These are phyloP conservation scores for Clusia tigrina DNA, from an alignment of 2,888 invertebrate genomes.

Conservation along the genomic window DNA sequence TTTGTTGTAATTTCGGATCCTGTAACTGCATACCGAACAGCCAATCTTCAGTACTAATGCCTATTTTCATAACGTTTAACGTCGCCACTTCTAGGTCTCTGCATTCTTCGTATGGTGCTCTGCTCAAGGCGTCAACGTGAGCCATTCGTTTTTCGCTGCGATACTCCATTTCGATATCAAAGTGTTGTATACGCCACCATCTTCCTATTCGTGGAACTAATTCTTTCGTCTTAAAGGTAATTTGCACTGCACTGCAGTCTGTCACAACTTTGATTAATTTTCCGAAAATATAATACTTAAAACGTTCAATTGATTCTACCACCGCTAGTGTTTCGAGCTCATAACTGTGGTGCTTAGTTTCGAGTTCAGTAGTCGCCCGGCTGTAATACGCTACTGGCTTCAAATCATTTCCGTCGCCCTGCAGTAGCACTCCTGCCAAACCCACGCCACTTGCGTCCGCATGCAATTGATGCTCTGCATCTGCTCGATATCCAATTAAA, in stretches of 20 bases:
- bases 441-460: conserved; percentile 11
- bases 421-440: conserved; percentile 13
- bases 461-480: conserved; percentile 21
- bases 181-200: conserved; percentile 38
- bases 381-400: conserved; percentile 25
- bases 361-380: conserved; percentile 8
- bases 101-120: conserved; percentile 18
- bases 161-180: too few species aligned
- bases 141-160: conserved; percentile 26
- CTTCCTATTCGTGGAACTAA: conserved; percentile 32
- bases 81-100: conserved; percentile 18
- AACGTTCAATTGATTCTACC: conserved; percentile 29
- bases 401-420: conserved; percentile 11
- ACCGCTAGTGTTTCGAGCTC: conserved; percentile 48
- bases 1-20: too few species aligned
- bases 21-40: not conserved
- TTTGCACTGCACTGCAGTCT: conserved; percentile 25
- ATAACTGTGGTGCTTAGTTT: conserved; percentile 47
- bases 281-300: conserved; percentile 34
- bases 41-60: too few species aligned
- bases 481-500: conserved; percentile 23
- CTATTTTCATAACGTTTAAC: conserved; percentile 14
- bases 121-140: conserved; percentile 29
- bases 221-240: conserved; percentile 23
- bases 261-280: conserved; percentile 24